A percentile compares a stretch with the other conserved stretches of the same genome.
These are phyloP conservation scores for Odocoileus hemionus DNA, from an alignment of 2,113 vertebrate species.

Conservation along the genomic window DNA sequence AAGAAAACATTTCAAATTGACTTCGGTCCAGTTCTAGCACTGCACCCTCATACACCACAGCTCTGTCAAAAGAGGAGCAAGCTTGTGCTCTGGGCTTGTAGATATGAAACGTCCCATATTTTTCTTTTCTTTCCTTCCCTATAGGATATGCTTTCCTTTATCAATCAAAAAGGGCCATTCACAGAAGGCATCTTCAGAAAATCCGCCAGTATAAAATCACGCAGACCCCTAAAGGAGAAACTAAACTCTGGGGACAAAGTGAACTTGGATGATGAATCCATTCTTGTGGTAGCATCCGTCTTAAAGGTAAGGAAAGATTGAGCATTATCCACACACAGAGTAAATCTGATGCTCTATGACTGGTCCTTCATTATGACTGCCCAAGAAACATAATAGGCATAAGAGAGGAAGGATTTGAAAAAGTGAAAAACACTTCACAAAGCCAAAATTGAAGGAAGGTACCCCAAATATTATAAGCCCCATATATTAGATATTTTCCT, in stretches of 20 bases:
- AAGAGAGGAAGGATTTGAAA: neutral
- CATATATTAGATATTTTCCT: neutral
- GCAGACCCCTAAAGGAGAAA: constrained; percentile 84
- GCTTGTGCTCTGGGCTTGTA: neutral
- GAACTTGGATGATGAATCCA: constrained; percentile 82
- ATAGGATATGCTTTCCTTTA: constrained; percentile 89
- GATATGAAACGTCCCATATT: neutral
- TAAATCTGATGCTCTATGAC: neutral
- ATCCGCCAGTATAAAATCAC: constrained; percentile 86
- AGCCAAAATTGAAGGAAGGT: neutral
- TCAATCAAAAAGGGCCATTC: constrained; percentile 86
- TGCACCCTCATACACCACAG: rapidly evolving
- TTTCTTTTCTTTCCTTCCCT: neutral
- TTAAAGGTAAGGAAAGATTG: constrained; percentile 82
- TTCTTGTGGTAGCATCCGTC: constrained; percentile 87
- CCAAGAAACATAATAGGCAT: too few species aligned
- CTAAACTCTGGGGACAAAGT: constrained; percentile 84
- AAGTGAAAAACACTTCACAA: neutral
- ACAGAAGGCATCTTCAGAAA: constrained; percentile 89
- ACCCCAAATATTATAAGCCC: neutral
- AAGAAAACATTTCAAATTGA: neutral
- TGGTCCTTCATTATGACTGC: neutral
- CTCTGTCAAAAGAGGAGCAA: neutral
- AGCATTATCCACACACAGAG: neutral
- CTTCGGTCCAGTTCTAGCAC: neutral